Base-by-base conservation (phyloP, 2,113 vertebrate species). In the Symphodus melops region DNA sequence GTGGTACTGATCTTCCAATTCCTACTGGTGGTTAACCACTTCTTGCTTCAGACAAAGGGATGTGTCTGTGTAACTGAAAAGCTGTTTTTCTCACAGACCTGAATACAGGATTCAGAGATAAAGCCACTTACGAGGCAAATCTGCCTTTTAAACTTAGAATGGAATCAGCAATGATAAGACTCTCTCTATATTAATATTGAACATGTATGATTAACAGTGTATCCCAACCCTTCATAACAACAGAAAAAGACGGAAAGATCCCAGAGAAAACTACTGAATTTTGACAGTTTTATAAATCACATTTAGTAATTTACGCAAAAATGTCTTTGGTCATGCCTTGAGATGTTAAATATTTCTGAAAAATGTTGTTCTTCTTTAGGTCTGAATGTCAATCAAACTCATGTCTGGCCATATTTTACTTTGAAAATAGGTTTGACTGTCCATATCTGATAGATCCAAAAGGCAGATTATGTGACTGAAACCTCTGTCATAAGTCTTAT, bases 231-330 rank as follows among this genome's bases (percentile, higher is more conserved):
- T 21, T 10, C 14, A 58, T 9, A 54, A n/a, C 19, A 55, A 25
- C 12, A 39, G 23, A 53, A 16, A 66, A 55, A 65, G 12, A 37
- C 16, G 36, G 8, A 69, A 1, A n/a, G n/a, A 42, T 25, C 52
- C 25, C 16, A 54, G 37, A 63, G 16, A 46, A 53, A 17, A 65
- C 20, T 56, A 63, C 37, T 9, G 3, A 39, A 68, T 57, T 68
- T 55, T 56, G 41, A 64, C 1, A 72, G 17, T 56, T 67, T 68
- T 64, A 54, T 33, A 53, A 44, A 71, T 69, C 36, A 33, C 52
- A 61, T 58, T 28, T 28, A 75, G 64, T 66, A 56, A 66, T 61
- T 66, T 51, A 71, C 68, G 61, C 39, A 64, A 28, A 84, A 41
- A 76, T 8, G 10, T 69, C 23, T 58, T n/a, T 21, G 44, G 75